Evolutionary conservation across 2,888 invertebrate species (phyloP), one percentile per base, ranked within the genome.

Genomic region (Eupelmus urozonus): DNA sequence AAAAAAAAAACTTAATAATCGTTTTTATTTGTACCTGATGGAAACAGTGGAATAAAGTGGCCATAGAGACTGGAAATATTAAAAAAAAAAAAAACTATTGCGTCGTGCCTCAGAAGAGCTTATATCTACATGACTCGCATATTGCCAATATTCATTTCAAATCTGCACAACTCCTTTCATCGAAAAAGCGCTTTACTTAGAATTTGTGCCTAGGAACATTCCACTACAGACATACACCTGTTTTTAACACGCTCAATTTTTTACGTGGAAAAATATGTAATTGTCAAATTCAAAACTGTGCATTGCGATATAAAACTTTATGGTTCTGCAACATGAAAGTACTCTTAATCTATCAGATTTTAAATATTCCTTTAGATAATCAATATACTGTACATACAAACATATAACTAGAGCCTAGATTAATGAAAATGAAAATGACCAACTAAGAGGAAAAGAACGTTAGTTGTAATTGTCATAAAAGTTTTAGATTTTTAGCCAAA

Each of bases 11-110:
- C 42, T 59, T 67, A 51, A 18, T 45, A 60, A 57, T 55, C 51
- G 23, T 77, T 79, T 69, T 79, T 69, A 69, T 80, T 74, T 71
- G 80, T 80, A 80, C 77, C 77, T 77, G 77, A 80, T 75, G 59
- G 34, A 80, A 78, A 57, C 25, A 76, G 71, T 76, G 55, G 72
- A 71, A 76, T 66, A 66, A 66, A 62, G 73, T 73, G 72, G 51
- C 69, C 53, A 79, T 73, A 76, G 65, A 76, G 79, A 79, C 79
- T 79, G 69, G 73, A 76, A 76, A 72, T 29, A 49, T 53, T n/a
- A n/a, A n/a, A n/a, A n/a, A 63, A 60, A 51, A 66, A 76, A 69
- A 63, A 55, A 34, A 34, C 34, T 11, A 69, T 27, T 66, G 57
- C 40, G 49, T 53, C 55, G 59, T 79, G 70, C 59, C 78, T 71